These are phyloP conservation scores for Dinothrombium tinctorium DNA, from an alignment of 1,140 invertebrate species.

Conservation along the genomic window DNA sequence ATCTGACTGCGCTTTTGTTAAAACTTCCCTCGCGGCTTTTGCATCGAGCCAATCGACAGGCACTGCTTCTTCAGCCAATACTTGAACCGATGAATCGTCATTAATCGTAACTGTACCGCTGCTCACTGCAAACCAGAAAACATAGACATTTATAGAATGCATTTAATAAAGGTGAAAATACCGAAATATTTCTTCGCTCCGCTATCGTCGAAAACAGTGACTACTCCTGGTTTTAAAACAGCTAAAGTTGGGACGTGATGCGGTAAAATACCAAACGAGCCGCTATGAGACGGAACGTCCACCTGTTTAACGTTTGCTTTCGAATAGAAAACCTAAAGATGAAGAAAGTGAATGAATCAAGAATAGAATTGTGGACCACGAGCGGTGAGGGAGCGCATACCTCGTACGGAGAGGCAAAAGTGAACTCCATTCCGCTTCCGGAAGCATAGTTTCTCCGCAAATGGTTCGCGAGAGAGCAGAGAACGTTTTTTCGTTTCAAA, in stretches of 20 bases:
- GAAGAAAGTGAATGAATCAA: not conserved
- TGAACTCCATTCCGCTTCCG: conserved; percentile 20
- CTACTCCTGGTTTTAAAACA: conserved; percentile 82
- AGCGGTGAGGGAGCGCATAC: conserved; percentile 6
- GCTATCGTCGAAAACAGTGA: conserved; percentile 76
- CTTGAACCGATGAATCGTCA: conserved; percentile 90
- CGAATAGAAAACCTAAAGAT: conserved; percentile 62
- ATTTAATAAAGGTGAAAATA: conserved; percentile 10
- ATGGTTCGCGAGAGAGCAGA: no score
- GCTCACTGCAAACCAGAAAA: conserved; percentile 40
- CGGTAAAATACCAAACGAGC: conserved; percentile 85
- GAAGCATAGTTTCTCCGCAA: no score
- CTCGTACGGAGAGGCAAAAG: conserved; percentile 19
- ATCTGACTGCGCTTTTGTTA: conserved; percentile 60
- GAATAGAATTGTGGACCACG: not conserved
- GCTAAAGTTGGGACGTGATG: conserved; percentile 91
- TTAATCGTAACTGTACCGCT: conserved; percentile 94
- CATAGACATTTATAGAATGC: conserved; percentile 27
- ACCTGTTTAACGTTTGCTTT: conserved; percentile 69
- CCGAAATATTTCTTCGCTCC: conserved; percentile 44
- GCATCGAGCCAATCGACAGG: conserved; percentile 60
- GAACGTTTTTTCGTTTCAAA: no score
- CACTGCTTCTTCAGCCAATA: conserved; percentile 90
- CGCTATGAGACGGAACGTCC: conserved; percentile 92
- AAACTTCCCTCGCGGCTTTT: conserved; percentile 35